Evolutionary conservation across 2,113 vertebrate species (phyloP).

Genomic region (Rhea americana): DNA sequence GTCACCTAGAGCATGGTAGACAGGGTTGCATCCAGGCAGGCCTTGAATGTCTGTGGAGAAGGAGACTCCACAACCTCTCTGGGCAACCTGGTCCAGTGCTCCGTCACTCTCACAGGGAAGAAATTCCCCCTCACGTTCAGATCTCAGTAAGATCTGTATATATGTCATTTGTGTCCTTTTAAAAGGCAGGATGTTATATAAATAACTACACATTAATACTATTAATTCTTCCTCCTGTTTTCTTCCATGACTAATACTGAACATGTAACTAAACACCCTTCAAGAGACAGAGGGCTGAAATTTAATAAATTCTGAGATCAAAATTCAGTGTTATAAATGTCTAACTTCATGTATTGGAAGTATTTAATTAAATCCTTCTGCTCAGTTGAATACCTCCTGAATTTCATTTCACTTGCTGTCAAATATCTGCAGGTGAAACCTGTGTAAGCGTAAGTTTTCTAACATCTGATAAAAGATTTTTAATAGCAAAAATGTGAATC

Average conservation of each 20-base stretch:
- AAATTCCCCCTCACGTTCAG: no score
- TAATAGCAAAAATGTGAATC: not conserved
- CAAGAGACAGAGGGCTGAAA: not conserved
- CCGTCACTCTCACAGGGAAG: no score
- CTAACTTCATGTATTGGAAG: constrained; percentile 22
- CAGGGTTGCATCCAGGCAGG: no score
- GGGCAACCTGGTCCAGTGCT: no score
- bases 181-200: not conserved
- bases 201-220: not conserved
- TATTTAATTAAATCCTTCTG: constrained; percentile 47
- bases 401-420: constrained; percentile 32
- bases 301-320: constrained; percentile 8
- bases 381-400: constrained; percentile 39
- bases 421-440: constrained; percentile 1
- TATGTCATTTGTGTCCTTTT: not conserved
- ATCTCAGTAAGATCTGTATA: not conserved
- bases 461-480: constrained; percentile 22
- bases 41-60: no score
- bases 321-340: constrained; percentile 34
- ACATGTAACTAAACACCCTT: not conserved
- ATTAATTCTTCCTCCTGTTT: not conserved
- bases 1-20: no score
- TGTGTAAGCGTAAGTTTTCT: constrained; percentile 33
- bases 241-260: not conserved
- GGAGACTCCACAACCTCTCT: no score